Evolutionary conservation across 2,888 invertebrate genomes (phyloP).

Genomic region (Dasypolia templi): DNA sequence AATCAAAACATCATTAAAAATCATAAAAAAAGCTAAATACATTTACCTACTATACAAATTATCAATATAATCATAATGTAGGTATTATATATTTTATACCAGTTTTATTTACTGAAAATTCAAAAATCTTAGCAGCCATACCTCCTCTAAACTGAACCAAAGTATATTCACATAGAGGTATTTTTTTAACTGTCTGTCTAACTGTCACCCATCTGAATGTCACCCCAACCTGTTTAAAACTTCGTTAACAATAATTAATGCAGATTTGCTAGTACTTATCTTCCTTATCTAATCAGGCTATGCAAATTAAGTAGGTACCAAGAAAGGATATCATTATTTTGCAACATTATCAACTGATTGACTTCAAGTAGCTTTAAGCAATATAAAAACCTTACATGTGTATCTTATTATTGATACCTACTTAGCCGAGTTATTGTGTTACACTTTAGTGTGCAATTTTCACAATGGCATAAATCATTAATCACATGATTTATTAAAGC

Average conservation of each 20-base stretch:
- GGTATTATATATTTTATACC: not conserved
- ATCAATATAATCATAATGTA: not conserved
- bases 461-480: not conserved
- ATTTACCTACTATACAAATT: too few relatives aligned
- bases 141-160: not conserved
- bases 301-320: conserved; percentile 28
- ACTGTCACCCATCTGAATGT: not conserved
- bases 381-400: not conserved
- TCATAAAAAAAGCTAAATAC: not conserved
- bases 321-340: conserved; percentile 26
- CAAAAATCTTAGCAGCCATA: conserved; percentile 1
- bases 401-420: not conserved
- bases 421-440: not conserved
- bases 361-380: conserved; percentile 7
- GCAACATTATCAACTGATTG: conserved; percentile 22
- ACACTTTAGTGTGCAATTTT: not conserved
- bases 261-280: conserved; percentile 12
- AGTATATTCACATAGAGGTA: not conserved
- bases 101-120: conserved; percentile 14
- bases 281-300: conserved; percentile 35
- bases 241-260: conserved; percentile 11
- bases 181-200: conserved; percentile 2
- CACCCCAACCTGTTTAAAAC: conserved; percentile 7
- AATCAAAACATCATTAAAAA: conserved; percentile 3
- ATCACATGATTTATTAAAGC: not conserved